A percentile compares a stretch with the other conserved stretches of the same genome.
phyloP scores from a whole-genome alignment of 2,797 vertebrate species.

The Pangasius mekongensis region DNA sequence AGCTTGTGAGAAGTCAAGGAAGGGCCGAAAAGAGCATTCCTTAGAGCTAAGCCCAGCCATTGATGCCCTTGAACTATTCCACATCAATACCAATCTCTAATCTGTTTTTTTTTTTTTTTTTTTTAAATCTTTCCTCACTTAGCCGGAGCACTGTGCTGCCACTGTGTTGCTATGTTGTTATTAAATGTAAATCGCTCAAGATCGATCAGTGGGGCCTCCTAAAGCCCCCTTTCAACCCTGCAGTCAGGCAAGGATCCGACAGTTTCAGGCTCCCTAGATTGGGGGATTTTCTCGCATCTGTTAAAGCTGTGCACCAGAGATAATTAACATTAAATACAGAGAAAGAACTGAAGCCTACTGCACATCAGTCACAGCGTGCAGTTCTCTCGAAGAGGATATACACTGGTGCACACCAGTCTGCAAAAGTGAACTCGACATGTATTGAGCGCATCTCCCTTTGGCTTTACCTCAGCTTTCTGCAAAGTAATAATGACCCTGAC shows the following conservation, averaged over 20 bases:
- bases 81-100: constrained; percentile 38
- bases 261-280: constrained; percentile 30
- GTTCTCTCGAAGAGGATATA: not conserved
- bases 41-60: not conserved
- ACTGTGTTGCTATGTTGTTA: constrained; percentile 24
- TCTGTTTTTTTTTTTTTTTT: too few relatives aligned
- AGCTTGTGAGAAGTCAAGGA: not conserved
- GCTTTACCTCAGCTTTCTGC: constrained; percentile 1
- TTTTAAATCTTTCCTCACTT: constrained; percentile 23
- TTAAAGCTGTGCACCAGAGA: not conserved
- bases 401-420: not conserved
- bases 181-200: constrained; percentile 25
- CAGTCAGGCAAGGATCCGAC: not conserved
- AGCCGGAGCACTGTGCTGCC: not conserved
- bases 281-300: constrained; percentile 46
- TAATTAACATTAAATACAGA: not conserved
- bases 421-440: not conserved
- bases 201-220: constrained; percentile 44
- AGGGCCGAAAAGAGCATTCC: not conserved
- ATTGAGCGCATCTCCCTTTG: not conserved
- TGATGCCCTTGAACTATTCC: constrained; percentile 4
- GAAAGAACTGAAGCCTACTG: not conserved
- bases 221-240: not conserved
- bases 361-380: not conserved
- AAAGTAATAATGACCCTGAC: constrained; percentile 17